Conservation (phyloP, 2,113 vertebrate genomes). For the Aviceda subcristata region DNA sequence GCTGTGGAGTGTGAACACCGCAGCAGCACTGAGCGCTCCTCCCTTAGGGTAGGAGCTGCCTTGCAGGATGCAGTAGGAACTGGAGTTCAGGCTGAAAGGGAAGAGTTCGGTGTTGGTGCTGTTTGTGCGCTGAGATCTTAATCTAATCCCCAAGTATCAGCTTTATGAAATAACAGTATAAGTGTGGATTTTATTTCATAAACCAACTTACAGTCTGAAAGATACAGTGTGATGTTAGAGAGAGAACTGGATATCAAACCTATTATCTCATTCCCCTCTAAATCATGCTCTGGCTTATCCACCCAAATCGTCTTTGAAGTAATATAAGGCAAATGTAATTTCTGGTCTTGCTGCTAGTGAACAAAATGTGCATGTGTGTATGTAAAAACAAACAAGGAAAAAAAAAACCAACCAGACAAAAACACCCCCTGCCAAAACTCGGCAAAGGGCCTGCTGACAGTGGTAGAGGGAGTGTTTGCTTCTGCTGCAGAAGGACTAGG, state of each 20-base stretch:
- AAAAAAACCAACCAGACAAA: neutral
- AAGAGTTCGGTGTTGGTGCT: neutral
- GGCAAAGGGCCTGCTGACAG: neutral
- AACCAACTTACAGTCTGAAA: neutral
- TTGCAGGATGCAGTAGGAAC: neutral
- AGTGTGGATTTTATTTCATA: neutral
- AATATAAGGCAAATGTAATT: neutral
- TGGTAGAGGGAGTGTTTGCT: neutral
- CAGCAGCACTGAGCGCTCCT: fast-evolving
- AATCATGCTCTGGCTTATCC: neutral
- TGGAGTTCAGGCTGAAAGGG: neutral
- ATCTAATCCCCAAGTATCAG: neutral
- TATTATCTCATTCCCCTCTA: neutral
- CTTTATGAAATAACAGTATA: neutral
- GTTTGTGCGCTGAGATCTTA: neutral
- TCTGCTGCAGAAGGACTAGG: neutral
- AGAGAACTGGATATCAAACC: neutral
- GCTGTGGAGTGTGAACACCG: neutral
- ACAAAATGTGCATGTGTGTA: neutral
- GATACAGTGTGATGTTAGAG: neutral
- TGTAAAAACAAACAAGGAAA: neutral
- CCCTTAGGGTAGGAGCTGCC: neutral
- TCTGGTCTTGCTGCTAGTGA: neutral
- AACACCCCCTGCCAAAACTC: neutral
- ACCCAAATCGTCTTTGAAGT: neutral